Evolutionary conservation across 2,113 vertebrate genomes (phyloP).

Genomic region (rat (Rattus norvegicus)): GRCr8 NC_086026.1:11044501-11045000

Average conservation of each 20-base stretch:
- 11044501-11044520: background rate
- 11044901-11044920: background rate
- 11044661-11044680: background rate
- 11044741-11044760: background rate
- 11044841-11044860: background rate
- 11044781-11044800: background rate
- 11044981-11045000: background rate
- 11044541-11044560: background rate
- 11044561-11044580: background rate
- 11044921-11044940: slow-evolving; percentile 13
- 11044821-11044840: background rate
- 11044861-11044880: slow-evolving; percentile 13
- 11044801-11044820: slow-evolving; percentile 41
- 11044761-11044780: background rate
- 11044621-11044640: background rate
- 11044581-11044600: background rate
- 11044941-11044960: slow-evolving; percentile 11
- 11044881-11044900: slow-evolving; percentile 41
- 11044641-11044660: background rate
- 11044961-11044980: slow-evolving; percentile 34
- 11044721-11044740: background rate
- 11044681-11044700: background rate
- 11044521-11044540: background rate
- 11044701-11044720: background rate
- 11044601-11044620: background rate